Evolutionary conservation across 2,888 invertebrate species (phyloP).

Genomic region (Drosophila antonietae): DNA sequence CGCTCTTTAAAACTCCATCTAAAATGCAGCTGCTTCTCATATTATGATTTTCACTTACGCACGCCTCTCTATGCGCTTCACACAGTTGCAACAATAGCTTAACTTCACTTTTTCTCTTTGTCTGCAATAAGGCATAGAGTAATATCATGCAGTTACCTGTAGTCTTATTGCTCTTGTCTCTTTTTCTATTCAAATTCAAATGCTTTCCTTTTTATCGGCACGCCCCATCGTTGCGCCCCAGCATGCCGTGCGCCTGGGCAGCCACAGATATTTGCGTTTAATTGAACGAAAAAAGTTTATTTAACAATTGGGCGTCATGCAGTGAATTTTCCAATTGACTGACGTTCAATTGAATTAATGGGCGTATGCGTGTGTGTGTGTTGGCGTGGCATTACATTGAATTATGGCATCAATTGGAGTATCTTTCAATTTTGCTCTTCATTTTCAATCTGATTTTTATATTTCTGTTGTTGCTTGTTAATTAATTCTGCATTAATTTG

Average conservation of each 20-base stretch:
- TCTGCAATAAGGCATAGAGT: background rate
- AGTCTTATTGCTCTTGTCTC: background rate
- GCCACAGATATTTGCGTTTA: slow-evolving; percentile 15
- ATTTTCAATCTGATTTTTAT: background rate
- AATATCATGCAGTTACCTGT: background rate
- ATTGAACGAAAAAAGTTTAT: slow-evolving; percentile 37
- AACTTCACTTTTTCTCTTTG: background rate
- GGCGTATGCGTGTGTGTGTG: slow-evolving; percentile 14
- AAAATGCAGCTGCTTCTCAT: background rate
- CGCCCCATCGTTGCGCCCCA: background rate
- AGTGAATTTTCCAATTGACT: slow-evolving; percentile 58
- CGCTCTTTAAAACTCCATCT: rapidly evolving
- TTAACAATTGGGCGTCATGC: slow-evolving; percentile 39
- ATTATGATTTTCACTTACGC: background rate
- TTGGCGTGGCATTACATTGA: slow-evolving; percentile 37
- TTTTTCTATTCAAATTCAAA: background rate
- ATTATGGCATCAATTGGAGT: slow-evolving; percentile 21
- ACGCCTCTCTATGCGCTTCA: slow-evolving; percentile 14
- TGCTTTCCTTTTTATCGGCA: background rate
- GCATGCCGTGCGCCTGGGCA: background rate
- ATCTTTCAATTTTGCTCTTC: slow-evolving; percentile 9
- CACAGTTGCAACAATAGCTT: background rate
- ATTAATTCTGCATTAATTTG: slow-evolving; percentile 71
- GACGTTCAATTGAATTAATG: slow-evolving; percentile 59
- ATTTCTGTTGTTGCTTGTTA: slow-evolving; percentile 28